These are phyloP conservation scores for Syngnathus scovelli DNA, from an alignment of 2,113 vertebrate genomes.

Conservation along the genomic window DNA sequence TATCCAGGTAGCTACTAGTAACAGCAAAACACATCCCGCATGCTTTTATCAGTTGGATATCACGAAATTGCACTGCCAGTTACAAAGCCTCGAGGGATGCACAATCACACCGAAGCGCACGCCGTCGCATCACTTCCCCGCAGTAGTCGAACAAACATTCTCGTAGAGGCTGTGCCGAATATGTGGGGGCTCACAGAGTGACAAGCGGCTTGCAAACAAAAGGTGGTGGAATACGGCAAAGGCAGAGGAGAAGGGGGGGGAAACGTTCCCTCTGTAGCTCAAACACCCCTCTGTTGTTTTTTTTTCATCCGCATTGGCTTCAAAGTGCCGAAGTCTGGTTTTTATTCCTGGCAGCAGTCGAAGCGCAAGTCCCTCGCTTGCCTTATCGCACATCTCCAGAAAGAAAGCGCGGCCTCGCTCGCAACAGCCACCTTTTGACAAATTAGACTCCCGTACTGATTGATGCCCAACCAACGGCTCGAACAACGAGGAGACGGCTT, in stretches of 20 bases:
- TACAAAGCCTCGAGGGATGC: slow-evolving; percentile 23
- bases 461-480: slow-evolving; percentile 60
- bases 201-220: slow-evolving; percentile 45
- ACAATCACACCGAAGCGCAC: not conserved
- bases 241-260: slow-evolving; percentile 51
- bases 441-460: slow-evolving; percentile 62
- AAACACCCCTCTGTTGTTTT: slow-evolving; percentile 58
- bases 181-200: slow-evolving; percentile 48
- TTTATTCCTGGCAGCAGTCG: slow-evolving; percentile 41
- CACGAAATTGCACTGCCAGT: slow-evolving; percentile 21
- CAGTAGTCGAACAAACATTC: slow-evolving; percentile 14
- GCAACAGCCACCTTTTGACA: slow-evolving; percentile 54
- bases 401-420: slow-evolving; percentile 38
- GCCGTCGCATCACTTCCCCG: slow-evolving; percentile 24
- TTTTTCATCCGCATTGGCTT: slow-evolving; percentile 62
- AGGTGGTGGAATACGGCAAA: slow-evolving; percentile 44
- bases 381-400: slow-evolving; percentile 69
- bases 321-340: slow-evolving; percentile 66
- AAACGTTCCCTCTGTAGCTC: slow-evolving; percentile 58
- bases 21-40: slow-evolving; percentile 26
- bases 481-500: slow-evolving; percentile 38
- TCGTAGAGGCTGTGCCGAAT: slow-evolving; percentile 26
- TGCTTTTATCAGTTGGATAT: slow-evolving; percentile 26
- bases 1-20: slow-evolving; percentile 7
- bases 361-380: slow-evolving; percentile 49